Conservation (phyloP, 2,888 invertebrate genomes). For the Magallana nippona region DNA sequence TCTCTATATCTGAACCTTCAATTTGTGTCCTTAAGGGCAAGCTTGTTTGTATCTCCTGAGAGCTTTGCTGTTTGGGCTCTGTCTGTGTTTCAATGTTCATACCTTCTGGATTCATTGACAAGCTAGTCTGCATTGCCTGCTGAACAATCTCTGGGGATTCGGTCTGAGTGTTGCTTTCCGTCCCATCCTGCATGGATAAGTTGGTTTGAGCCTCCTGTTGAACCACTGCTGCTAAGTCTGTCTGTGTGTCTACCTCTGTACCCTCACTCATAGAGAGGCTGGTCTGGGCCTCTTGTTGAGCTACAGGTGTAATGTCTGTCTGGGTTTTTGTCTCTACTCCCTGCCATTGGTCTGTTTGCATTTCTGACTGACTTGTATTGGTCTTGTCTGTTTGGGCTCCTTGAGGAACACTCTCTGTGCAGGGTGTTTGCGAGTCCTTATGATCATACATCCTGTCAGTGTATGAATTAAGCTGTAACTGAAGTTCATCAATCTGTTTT, state of each 20-base stretch:
- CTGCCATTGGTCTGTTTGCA: conserved; percentile 56
- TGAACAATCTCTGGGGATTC: background rate
- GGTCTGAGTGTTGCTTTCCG: conserved; percentile 7
- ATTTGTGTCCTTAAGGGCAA: background rate
- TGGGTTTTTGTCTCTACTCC: conserved; percentile 50
- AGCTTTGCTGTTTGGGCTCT: background rate
- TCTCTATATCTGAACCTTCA: background rate
- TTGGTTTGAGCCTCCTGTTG: conserved; percentile 10
- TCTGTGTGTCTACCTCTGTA: conserved; percentile 37
- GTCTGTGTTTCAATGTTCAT: conserved; percentile 21
- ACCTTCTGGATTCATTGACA: background rate
- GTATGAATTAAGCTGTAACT: conserved; percentile 45
- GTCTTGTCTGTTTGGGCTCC: conserved; percentile 55
- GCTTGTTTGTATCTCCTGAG: conserved; percentile 22
- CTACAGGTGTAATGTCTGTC: conserved; percentile 47
- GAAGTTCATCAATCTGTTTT: conserved; percentile 45
- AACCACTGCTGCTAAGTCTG: conserved; percentile 37
- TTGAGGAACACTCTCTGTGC: conserved; percentile 37
- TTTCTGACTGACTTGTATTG: conserved; percentile 43
- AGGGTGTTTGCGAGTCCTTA: conserved; percentile 56
- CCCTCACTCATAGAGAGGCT: background rate
- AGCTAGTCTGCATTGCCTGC: conserved; percentile 11
- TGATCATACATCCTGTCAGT: conserved; percentile 47
- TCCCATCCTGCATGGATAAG: conserved; percentile 20
- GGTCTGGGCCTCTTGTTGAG: conserved; percentile 53